A percentile compares a stretch with the other conserved stretches of the same genome.
Evolutionary conservation across 2,113 vertebrate genomes (phyloP).

Genomic region (Peromyscus leucopus): DNA sequence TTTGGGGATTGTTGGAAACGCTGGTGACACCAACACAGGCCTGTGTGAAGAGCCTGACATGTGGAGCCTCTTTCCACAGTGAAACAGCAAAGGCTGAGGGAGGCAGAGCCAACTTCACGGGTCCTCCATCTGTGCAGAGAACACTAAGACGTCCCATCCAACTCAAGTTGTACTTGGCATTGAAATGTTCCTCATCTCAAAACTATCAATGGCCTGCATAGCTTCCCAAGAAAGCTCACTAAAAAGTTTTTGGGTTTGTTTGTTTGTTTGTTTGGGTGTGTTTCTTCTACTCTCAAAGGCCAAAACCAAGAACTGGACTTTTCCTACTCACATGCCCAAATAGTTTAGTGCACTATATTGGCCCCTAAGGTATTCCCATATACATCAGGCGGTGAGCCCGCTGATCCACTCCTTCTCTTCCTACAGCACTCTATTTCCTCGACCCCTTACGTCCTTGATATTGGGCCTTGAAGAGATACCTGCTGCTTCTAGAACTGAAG

Average conservation of each 20-base stretch:
- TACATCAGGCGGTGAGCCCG: neutral
- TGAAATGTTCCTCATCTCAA: slow-evolving; percentile 56
- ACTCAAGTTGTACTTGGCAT: slow-evolving; percentile 72
- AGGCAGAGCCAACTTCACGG: slow-evolving; percentile 54
- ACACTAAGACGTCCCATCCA: slow-evolving; percentile 62
- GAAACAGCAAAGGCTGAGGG: slow-evolving; percentile 57
- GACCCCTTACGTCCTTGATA: slow-evolving; percentile 39
- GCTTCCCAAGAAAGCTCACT: slow-evolving; percentile 61
- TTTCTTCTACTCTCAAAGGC: slow-evolving; percentile 31
- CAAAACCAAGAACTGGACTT: slow-evolving; percentile 19
- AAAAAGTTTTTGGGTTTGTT: neutral
- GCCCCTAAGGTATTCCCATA: neutral
- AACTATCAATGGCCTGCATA: slow-evolving; percentile 60
- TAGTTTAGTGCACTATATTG: neutral
- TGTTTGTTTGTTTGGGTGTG: neutral
- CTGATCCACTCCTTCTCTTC: neutral
- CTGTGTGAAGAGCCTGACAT: slow-evolving; percentile 54
- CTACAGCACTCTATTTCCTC: neutral
- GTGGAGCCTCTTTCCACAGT: slow-evolving; percentile 61
- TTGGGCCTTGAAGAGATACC: neutral
- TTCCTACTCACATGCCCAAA: neutral
- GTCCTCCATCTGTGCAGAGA: slow-evolving; percentile 79
- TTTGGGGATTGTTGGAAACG: slow-evolving; percentile 48
- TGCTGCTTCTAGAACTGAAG: slow-evolving; percentile 19
- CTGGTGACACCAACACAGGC: slow-evolving; percentile 65